A percentile compares a stretch with the other conserved stretches of the same genome.
phyloP scores from a whole-genome alignment of 2,113 vertebrate genomes.

The Hepsetus odoe region DNA sequence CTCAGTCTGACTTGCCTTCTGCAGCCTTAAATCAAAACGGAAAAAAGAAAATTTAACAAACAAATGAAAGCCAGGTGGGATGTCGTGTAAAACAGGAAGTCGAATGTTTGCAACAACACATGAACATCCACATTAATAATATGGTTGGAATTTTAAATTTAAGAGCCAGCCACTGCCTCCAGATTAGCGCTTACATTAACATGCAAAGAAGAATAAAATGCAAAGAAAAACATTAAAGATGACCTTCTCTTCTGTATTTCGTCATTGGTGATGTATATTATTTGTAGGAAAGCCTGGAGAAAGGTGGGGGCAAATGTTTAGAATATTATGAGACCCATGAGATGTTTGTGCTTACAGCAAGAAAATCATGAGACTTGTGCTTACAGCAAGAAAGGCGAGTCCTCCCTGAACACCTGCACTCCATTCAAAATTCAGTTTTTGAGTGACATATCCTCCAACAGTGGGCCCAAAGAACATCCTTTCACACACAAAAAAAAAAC shows the following conservation, averaged over 20 bases:
- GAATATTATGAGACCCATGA: neutral
- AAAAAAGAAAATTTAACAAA: neutral
- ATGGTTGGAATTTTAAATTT: neutral
- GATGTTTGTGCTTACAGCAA: neutral
- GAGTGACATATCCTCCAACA: slow-evolving; percentile 85
- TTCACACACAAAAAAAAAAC: slow-evolving; percentile 16
- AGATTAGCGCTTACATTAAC: neutral
- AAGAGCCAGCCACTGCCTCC: neutral
- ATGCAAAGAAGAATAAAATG: neutral
- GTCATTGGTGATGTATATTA: slow-evolving; percentile 57
- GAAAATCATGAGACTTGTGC: slow-evolving; percentile 57
- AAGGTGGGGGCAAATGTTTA: neutral
- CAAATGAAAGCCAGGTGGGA: neutral
- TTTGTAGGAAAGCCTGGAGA: slow-evolving; percentile 68
- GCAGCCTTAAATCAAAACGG: slow-evolving; percentile 34
- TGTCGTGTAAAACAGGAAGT: neutral
- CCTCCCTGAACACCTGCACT: slow-evolving; percentile 83
- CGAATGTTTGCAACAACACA: neutral
- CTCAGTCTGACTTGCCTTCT: slow-evolving; percentile 7
- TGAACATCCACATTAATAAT: neutral
- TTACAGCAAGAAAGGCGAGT: slow-evolving; percentile 81
- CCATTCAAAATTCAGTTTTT: slow-evolving; percentile 87
- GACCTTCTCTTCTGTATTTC: slow-evolving; percentile 62
- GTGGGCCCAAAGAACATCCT: slow-evolving; percentile 89
- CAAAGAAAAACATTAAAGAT: neutral